Conservation (phyloP, 2,113 vertebrate species). For the Porphyrio hochstetteri region DNA sequence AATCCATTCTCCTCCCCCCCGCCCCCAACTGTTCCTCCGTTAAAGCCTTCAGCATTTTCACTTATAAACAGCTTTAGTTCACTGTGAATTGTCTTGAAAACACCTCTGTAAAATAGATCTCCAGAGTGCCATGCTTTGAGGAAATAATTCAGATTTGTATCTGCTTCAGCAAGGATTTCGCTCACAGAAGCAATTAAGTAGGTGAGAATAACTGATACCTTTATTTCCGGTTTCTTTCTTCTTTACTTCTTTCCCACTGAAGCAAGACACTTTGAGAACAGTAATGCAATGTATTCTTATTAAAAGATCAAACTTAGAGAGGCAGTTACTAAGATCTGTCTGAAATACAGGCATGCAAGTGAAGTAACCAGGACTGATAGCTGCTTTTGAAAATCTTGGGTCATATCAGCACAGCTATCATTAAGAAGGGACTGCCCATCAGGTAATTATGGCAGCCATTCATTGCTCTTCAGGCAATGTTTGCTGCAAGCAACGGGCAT, state of each 20-base stretch:
- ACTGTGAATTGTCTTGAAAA: neutral
- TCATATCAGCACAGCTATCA: neutral
- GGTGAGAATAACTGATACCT: neutral
- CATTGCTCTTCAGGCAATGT: neutral
- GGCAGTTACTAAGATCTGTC: neutral
- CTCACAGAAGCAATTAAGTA: neutral
- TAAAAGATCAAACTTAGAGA: neutral
- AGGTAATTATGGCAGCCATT: neutral
- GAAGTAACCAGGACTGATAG: neutral
- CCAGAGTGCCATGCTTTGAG: neutral
- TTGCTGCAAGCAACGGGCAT: neutral
- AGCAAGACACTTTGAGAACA: neutral
- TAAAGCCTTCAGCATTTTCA: neutral
- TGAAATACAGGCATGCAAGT: neutral
- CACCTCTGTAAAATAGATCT: neutral
- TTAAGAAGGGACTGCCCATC: neutral
- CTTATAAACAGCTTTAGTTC: neutral
- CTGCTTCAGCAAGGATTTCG: neutral
- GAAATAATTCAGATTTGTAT: neutral
- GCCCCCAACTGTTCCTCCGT: neutral
- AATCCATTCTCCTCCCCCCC: neutral
- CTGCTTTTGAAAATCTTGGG: neutral
- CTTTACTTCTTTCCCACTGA: neutral
- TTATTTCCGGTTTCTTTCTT: neutral
- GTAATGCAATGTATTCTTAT: neutral